Conservation (phyloP, 2,888 invertebrate genomes). For the Orthosia gracilis region DNA sequence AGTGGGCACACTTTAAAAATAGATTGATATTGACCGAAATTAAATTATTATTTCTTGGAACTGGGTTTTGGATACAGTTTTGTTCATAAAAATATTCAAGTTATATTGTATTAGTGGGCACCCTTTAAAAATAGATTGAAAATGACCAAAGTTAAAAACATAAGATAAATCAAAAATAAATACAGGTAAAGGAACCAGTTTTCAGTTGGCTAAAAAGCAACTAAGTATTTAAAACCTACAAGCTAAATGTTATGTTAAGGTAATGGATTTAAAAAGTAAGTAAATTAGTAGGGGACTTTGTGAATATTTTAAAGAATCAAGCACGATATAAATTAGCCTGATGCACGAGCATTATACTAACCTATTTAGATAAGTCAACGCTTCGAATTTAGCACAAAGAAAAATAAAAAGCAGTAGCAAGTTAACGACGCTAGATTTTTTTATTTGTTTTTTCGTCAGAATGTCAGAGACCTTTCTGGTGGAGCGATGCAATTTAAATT, state of each 20-base stretch:
- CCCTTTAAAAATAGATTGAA: too few relatives aligned
- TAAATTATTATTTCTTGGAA: not conserved
- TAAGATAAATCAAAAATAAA: not conserved
- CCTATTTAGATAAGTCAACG: slow-evolving; percentile 50
- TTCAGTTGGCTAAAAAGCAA: not conserved
- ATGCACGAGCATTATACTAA: slow-evolving; percentile 41
- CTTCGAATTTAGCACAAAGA: slow-evolving; percentile 15
- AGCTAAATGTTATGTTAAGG: slow-evolving; percentile 9
- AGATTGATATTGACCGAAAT: not conserved
- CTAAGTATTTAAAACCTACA: slow-evolving; percentile 9
- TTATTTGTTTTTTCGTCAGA: not conserved
- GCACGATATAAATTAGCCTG: slow-evolving; percentile 29
- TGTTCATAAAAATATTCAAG: too few relatives aligned
- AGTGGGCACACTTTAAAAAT: not conserved
- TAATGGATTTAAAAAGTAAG: slow-evolving; percentile 35
- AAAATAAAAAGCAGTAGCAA: slow-evolving; percentile 9
- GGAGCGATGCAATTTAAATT: too few relatives aligned
- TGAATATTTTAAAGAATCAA: slow-evolving; percentile 23
- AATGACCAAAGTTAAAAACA: not conserved
- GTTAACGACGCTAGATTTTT: not conserved
- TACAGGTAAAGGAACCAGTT: not conserved
- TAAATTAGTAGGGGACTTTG: slow-evolving; percentile 12
- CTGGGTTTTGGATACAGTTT: too few relatives aligned
- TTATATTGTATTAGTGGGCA: too few relatives aligned
- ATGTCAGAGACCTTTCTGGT: too few relatives aligned